Evolutionary conservation across 2,797 vertebrate genomes (phyloP).

Genomic region (Catamblyrhynchus diadema): DNA sequence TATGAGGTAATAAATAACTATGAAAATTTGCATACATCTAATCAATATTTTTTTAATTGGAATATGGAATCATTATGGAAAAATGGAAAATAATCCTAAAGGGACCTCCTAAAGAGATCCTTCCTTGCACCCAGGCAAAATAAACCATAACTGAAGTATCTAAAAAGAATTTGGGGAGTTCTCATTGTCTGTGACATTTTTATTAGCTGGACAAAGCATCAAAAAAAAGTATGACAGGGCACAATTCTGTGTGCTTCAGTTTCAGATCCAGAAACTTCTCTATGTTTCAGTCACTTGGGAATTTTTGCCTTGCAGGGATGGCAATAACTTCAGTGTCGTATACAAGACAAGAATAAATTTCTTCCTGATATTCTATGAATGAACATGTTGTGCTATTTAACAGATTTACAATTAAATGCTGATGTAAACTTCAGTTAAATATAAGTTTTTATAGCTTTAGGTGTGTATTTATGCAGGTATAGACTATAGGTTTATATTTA

Average conservation of each 20-base stretch:
- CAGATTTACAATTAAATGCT: not conserved
- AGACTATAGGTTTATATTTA: not conserved
- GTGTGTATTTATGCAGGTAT: not conserved
- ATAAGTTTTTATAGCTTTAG: not conserved
- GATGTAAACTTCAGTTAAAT: not conserved
- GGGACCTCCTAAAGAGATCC: not conserved
- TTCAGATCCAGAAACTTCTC: not conserved
- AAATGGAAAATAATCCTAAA: not conserved
- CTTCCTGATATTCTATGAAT: not conserved
- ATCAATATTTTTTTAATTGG: not conserved
- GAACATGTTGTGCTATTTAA: not conserved
- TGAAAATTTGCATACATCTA: not conserved
- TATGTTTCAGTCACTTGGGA: not conserved
- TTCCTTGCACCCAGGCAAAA: not conserved
- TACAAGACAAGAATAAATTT: not conserved
- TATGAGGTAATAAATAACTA: not conserved
- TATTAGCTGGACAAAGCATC: not conserved
- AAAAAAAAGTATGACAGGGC: accelerated
- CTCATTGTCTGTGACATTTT: not conserved
- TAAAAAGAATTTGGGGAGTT: not conserved
- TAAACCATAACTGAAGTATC: not conserved
- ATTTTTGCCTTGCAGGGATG: not conserved
- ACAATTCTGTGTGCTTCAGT: not conserved
- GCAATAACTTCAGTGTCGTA: not conserved
- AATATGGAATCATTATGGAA: not conserved